These are phyloP conservation scores for Sphecodes monilicornis DNA, from an alignment of 2,888 invertebrate genomes.

Conservation along the genomic window DNA sequence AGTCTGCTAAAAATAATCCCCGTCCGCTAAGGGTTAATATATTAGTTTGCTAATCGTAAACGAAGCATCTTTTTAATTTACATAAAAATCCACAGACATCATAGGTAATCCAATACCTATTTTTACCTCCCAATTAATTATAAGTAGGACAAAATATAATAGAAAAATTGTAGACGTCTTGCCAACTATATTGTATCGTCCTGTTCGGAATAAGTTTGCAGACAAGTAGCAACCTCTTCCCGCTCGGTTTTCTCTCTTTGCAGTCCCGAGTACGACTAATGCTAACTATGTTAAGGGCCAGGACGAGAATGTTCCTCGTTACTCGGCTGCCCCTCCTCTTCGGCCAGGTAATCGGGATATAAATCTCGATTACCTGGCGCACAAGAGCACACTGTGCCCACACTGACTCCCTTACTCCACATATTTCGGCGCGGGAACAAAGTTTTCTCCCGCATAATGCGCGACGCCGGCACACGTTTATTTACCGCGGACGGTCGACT, in stretches of 20 bases:
- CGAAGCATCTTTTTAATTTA: no score
- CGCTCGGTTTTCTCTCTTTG: slow-evolving; percentile 36
- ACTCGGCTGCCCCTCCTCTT: slow-evolving; percentile 54
- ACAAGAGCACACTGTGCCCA: slow-evolving; percentile 11
- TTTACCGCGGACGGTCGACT: slow-evolving; percentile 62
- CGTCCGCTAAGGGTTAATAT: no score
- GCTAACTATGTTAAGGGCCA: slow-evolving; percentile 68
- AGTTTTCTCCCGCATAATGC: slow-evolving; percentile 64
- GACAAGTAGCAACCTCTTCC: slow-evolving; percentile 8
- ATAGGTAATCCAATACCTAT: no score
- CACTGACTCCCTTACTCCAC: slow-evolving; percentile 37
- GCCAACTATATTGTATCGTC: slow-evolving; percentile 18
- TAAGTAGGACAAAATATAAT: no score
- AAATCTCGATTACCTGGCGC: slow-evolving; percentile 66
- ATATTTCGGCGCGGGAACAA: slow-evolving; percentile 62
- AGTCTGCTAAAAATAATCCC: no score
- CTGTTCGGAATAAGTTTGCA: slow-evolving; percentile 12
- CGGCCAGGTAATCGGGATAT: slow-evolving; percentile 62
- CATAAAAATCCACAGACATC: background rate
- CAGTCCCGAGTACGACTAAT: slow-evolving; percentile 63
- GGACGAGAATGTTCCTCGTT: slow-evolving; percentile 68
- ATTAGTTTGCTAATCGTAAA: no score
- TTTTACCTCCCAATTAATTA: no score
- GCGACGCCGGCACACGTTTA: slow-evolving; percentile 55
- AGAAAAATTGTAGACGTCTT: no score